A percentile compares a stretch with the other conserved stretches of the same genome.
phyloP scores from a whole-genome alignment of 2,797 vertebrate genomes.

The Centroberyx gerrardi region DNA sequence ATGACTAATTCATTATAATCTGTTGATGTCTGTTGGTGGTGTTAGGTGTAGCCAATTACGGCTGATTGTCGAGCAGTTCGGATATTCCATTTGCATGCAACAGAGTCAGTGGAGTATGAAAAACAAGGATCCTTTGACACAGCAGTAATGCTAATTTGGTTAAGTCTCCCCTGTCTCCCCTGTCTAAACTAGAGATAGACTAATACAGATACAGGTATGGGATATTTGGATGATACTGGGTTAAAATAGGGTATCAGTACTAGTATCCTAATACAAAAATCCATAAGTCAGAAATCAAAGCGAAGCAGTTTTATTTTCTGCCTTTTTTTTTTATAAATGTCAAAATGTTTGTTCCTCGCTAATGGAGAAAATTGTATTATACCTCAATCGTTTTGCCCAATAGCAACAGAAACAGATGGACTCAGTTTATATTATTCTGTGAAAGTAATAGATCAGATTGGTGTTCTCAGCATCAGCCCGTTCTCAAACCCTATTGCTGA shows the following conservation, averaged over 20 bases:
- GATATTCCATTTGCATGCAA: slow-evolving; percentile 58
- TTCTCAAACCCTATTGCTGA: slow-evolving; percentile 41
- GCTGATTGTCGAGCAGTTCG: slow-evolving; percentile 67
- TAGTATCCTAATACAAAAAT: no score
- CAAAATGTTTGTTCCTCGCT: neutral
- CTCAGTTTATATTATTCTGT: slow-evolving; percentile 15
- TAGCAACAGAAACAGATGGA: slow-evolving; percentile 20
- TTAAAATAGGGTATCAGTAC: neutral
- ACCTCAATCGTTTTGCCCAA: slow-evolving; percentile 19
- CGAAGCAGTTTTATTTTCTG: neutral
- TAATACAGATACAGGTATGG: neutral
- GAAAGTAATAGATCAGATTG: slow-evolving; percentile 32
- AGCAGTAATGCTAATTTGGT: slow-evolving; percentile 54
- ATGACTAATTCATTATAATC: slow-evolving; percentile 67
- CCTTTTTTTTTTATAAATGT: neutral
- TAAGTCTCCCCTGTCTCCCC: neutral
- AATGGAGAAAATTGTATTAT: slow-evolving; percentile 21
- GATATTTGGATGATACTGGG: slow-evolving; percentile 1
- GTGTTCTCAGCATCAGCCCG: slow-evolving; percentile 21
- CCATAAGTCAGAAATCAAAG: neutral
- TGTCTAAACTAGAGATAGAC: slow-evolving; percentile 38
- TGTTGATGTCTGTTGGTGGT: slow-evolving; percentile 61
- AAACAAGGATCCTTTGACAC: slow-evolving; percentile 65
- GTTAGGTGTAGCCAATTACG: slow-evolving; percentile 72
- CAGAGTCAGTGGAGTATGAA: slow-evolving; percentile 58